Evolutionary conservation across 2,888 invertebrate species (phyloP), one percentile per base, ranked within the genome.

Genomic region (Hydriomena furcata): DNA sequence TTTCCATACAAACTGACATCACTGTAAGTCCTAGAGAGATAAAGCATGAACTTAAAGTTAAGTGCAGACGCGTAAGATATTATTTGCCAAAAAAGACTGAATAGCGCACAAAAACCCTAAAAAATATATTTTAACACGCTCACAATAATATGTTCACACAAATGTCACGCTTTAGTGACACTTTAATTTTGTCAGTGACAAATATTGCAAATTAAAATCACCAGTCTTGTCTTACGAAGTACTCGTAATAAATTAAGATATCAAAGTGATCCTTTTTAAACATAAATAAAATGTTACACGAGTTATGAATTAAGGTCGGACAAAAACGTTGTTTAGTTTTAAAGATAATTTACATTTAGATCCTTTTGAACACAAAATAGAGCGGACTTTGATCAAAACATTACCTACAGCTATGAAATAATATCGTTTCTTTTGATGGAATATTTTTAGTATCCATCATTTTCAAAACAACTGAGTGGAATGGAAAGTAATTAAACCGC

Each of bases 401-500:
- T 57, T 12, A n/a, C n/a, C 21, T 10, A n/a, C n/a, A 21, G 17
- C 11, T 36, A 36, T 10, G 11, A 23, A 1, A 32, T 5, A 1
- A 32, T 5, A 13, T n/a, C 23, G 24, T 24, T 13, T 17, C 35
- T 10, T 36, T 36, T 37, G n/a, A 37, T 11, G 13, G 8, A 5
- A 4, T 11, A 25, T 23, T 21, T 44, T 36, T n/a, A 30, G 8
- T 34, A 27, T 41, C 5, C 28, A 35, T 28, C 7, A 37, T 55
- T 46, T 47, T 17, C 28, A 30, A 20, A 51, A 40, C 28, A 58
- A 49, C 48, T 30, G 12, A 53, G 38, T 56, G 46, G 43, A 58
- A 55, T 55, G 47, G 48, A 60, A 45, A 61, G 60, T 66, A 65
- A 68, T 71, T 65, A 67, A 65, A 46, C 52, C 34, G 38, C 56